Conservation (phyloP, 2,797 vertebrate species). For the Chiloscyllium punctatum region DNA sequence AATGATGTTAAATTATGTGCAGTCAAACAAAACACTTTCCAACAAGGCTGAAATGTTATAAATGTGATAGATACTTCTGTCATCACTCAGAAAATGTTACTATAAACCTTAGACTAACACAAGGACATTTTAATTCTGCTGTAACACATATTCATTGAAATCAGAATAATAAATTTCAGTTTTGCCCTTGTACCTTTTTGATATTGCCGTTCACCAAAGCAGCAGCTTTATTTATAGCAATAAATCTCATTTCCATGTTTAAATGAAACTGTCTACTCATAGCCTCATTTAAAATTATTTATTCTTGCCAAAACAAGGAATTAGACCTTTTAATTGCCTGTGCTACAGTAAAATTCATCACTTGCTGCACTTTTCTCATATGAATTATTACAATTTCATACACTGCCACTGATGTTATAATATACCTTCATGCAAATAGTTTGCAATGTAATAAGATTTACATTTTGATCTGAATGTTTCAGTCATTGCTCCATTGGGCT, state of each 20-base stretch:
- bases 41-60: conserved; percentile 27
- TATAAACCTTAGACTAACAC: conserved; percentile 29
- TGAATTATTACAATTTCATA: conserved; percentile 64
- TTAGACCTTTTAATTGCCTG: conserved; percentile 59
- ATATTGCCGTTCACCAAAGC: neutral
- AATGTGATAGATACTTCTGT: conserved; percentile 33
- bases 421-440: conserved; percentile 55
- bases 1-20: conserved; percentile 19
- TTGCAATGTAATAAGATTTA: conserved; percentile 65
- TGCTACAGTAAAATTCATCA: conserved; percentile 45
- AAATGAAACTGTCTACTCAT: conserved; percentile 38
- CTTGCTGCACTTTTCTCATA: conserved; percentile 54
- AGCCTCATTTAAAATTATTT: conserved; percentile 50
- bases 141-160: conserved; percentile 30
- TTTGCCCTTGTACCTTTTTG: conserved; percentile 28
- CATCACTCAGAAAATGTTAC: conserved; percentile 20
- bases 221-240: conserved; percentile 33
- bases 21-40: neutral
- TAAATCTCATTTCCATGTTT: conserved; percentile 38
- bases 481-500: conserved; percentile 70
- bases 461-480: conserved; percentile 68
- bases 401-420: conserved; percentile 55
- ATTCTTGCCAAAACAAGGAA: conserved; percentile 60
- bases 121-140: conserved; percentile 34
- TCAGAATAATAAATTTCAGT: conserved; percentile 31